phyloP scores from a whole-genome alignment of 2,888 invertebrate genomes.

The Scrobipalpa costella region DNA sequence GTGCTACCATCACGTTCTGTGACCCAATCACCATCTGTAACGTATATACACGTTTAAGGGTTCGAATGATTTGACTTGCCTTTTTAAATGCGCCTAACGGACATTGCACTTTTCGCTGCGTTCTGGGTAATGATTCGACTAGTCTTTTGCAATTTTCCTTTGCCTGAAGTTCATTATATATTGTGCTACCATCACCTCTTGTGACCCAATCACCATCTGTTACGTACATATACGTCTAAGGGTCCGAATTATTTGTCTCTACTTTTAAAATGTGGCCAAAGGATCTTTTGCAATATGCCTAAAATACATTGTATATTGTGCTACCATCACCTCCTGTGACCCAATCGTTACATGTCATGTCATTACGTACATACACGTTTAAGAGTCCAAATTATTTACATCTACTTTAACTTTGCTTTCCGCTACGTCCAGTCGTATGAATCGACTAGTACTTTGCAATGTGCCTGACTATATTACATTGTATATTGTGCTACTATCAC shows the following conservation, averaged over 20 bases:
- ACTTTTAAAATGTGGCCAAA: no score
- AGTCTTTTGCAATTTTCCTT: no score
- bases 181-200: background rate
- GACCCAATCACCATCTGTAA: slow-evolving; percentile 38
- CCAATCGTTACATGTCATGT: slow-evolving; percentile 10
- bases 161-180: no score
- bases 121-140: no score
- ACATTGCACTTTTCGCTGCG: no score
- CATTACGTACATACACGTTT: slow-evolving; percentile 78
- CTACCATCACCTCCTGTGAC: background rate
- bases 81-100: slow-evolving; percentile 36
- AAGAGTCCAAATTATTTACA: slow-evolving; percentile 66
- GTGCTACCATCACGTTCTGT: background rate
- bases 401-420: no score
- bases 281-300: background rate
- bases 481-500: background rate
- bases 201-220: slow-evolving; percentile 14
- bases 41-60: slow-evolving; percentile 77
- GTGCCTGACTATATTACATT: no score
- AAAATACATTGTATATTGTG: background rate
- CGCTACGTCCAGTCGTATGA: no score
- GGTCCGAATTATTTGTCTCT: slow-evolving; percentile 65
- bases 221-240: slow-evolving; percentile 78
- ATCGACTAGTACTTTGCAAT: no score
- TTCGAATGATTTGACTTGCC: slow-evolving; percentile 65